Conservation (phyloP, 2,797 vertebrate genomes). For the Rhyacichthys aspro region DNA sequence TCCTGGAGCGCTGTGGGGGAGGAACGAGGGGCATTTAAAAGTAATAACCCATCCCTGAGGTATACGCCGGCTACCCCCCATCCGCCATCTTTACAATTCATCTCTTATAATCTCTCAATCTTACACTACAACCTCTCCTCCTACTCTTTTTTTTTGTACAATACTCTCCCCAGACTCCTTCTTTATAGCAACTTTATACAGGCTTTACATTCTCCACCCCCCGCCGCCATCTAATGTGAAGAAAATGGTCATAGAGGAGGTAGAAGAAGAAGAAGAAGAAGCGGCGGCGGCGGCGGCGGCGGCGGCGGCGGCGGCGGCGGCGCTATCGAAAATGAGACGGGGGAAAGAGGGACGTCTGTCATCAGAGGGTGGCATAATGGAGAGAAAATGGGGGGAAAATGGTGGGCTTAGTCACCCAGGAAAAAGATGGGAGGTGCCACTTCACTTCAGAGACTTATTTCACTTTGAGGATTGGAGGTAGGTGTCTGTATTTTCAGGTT, state of each 20-base stretch:
- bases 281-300: too few relatives aligned
- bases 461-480: constrained; percentile 18
- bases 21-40: constrained; percentile 70
- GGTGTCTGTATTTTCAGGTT: neutral
- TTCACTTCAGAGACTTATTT: constrained; percentile 7
- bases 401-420: constrained; percentile 33
- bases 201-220: constrained; percentile 7
- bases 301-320: too few relatives aligned
- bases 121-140: constrained; percentile 16
- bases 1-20: constrained; percentile 59
- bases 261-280: too few relatives aligned
- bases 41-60: constrained; percentile 75
- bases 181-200: constrained; percentile 13
- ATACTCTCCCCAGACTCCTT: constrained; percentile 5
- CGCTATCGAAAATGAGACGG: constrained; percentile 20
- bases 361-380: constrained; percentile 36
- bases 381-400: constrained; percentile 1
- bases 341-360: neutral
- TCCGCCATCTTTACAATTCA: constrained; percentile 50
- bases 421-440: constrained; percentile 15
- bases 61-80: constrained; percentile 37
- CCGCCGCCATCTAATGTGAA: constrained; percentile 30
- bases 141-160: constrained; percentile 1
- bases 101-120: constrained; percentile 54
- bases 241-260: constrained; percentile 40